Evolutionary conservation across 2,888 invertebrate species (phyloP), one percentile per base, ranked within the genome.

Genomic region (Chloromyia formosa): DNA sequence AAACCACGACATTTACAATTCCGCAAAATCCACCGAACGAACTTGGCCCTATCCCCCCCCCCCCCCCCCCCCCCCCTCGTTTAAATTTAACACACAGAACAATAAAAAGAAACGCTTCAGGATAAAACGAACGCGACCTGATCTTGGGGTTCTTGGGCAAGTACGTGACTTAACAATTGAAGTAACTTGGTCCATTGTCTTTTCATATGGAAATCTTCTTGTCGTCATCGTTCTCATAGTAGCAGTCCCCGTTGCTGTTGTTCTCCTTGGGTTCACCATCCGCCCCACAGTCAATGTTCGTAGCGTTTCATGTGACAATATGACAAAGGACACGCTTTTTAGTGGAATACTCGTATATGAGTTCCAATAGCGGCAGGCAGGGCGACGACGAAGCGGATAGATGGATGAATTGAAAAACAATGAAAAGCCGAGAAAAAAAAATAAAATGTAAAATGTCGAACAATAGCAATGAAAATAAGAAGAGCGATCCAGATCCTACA

Each of bases 91-190:
- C 14, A 49, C 49, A 49, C 2, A 35, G 7, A 35, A 35, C 2
- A 35, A 35, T 35, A 35, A 49, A 49, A 5, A 49, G 10, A 49
- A 49, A 49, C 16, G 49, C 49, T 49, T 49, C 49, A 71, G 58
- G 71, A 56, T 23, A 20, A 58, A 71, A 56, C 40, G 56, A 71
- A 27, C 18, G 18, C 42, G 58, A 14, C 71, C 71, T 69, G 71
- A 71, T 71, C 71, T 71, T 71, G 71, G 71, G 27, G 27, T 35
- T 71, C 18, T 40, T 56, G 40, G 40, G 42, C 71, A 42, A 74
- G 76, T 76, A 76, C 76, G 76, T 76, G 76, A 76, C 76, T 74
- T 76, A 60, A 76, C 76, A 76, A 76, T 76, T 76, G 76, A 76
- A 76, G 76, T 74, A 74, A 76, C 66, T 62, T 40, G 35, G 72